Evolutionary conservation across 2,797 vertebrate genomes (phyloP).

Genomic region (Sebastes wilsoni): DNA sequence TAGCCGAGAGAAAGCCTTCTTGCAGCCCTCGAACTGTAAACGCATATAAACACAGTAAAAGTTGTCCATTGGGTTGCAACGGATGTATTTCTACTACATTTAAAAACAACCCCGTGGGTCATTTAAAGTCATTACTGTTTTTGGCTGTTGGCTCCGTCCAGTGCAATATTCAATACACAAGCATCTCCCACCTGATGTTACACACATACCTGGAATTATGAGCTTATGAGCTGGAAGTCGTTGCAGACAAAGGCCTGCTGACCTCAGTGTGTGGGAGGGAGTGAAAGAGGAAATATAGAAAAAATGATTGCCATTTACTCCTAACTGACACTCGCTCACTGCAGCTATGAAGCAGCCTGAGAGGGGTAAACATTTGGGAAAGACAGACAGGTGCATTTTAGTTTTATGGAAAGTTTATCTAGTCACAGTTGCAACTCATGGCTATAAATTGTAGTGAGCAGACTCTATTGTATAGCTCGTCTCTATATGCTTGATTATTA

Average conservation of each 20-base stretch:
- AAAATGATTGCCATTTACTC: slow-evolving; percentile 20
- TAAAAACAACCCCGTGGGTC: neutral
- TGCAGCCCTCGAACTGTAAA: slow-evolving; percentile 94
- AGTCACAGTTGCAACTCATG: neutral
- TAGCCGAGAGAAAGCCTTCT: slow-evolving; percentile 96
- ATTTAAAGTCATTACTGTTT: neutral
- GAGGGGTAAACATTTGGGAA: neutral
- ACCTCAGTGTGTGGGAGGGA: slow-evolving; percentile 34
- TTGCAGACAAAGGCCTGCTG: slow-evolving; percentile 29
- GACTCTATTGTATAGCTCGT: neutral
- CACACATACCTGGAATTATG: neutral
- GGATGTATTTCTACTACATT: neutral
- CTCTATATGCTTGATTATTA: neutral
- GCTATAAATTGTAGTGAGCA: neutral
- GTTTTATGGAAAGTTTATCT: neutral
- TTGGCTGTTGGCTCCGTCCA: neutral
- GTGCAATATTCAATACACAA: neutral
- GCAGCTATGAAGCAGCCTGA: neutral
- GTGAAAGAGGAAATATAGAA: slow-evolving; percentile 13
- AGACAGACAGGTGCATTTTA: neutral
- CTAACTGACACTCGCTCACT: slow-evolving; percentile 9
- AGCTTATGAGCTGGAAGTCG: slow-evolving; percentile 13
- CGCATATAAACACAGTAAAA: neutral
- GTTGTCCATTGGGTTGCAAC: neutral
- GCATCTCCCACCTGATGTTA: neutral